Conservation (phyloP, 2,113 vertebrate species). For the Herpailurus yagouaroundi region DNA sequence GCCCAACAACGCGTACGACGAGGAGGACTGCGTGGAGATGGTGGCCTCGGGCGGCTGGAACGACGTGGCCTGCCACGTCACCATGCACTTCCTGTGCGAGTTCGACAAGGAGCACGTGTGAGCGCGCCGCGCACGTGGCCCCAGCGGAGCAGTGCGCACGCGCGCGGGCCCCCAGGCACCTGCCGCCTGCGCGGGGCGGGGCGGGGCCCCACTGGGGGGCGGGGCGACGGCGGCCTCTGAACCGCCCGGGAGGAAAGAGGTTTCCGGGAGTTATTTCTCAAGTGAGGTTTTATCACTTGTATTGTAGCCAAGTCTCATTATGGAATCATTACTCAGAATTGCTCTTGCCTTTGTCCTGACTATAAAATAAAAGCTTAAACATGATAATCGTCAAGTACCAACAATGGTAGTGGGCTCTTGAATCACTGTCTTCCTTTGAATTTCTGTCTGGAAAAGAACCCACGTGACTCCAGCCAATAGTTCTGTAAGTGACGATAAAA, state of each 20-base stretch:
- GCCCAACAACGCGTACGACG: slow-evolving; percentile 95
- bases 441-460: not conserved
- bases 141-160: too few species aligned
- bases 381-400: too few species aligned
- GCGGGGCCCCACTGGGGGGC: too few species aligned
- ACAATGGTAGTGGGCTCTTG: not conserved
- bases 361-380: not conserved
- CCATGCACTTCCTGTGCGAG: slow-evolving; percentile 98
- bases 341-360: not conserved
- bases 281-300: not conserved
- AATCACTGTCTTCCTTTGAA: not conserved
- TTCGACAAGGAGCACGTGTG: slow-evolving; percentile 95
- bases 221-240: too few species aligned
- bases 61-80: slow-evolving; percentile 95
- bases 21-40: slow-evolving; percentile 98
- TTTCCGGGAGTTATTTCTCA: not conserved
- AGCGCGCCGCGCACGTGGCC: slow-evolving; percentile 39
- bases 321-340: not conserved
- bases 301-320: not conserved
- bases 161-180: too few species aligned
- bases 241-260: not conserved
- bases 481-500: not conserved
- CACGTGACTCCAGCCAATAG: fast-evolving
- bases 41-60: slow-evolving; percentile 96
- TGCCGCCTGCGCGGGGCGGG: too few species aligned